Percentiles rank a stretch among this genome's conserved stretches.
Evolutionary conservation across 1,140 invertebrate species (phyloP).

Genomic region (Tetragonula clypearis): DNA sequence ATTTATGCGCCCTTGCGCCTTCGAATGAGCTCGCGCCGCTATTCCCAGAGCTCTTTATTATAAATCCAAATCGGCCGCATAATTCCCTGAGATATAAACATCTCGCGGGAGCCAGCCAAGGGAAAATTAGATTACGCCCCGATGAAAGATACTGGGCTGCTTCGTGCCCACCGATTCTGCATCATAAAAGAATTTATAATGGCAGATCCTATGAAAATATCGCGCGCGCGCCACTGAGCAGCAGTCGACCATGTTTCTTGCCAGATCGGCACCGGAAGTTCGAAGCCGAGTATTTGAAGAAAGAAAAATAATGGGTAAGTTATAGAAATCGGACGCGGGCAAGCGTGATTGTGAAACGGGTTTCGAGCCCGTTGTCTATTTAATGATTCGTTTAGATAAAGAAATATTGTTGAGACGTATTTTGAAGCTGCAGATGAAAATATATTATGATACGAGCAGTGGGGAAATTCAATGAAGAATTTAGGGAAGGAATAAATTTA

Average conservation of each 20-base stretch:
- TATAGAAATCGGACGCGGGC: not conserved
- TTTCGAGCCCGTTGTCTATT: not conserved
- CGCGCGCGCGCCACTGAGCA: too few species aligned
- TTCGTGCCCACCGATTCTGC: not conserved
- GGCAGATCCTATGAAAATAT: slow-evolving; percentile 22
- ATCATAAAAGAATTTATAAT: slow-evolving; percentile 46
- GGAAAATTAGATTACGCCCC: slow-evolving; percentile 64
- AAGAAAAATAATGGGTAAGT: not conserved
- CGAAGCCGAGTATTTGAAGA: too few species aligned
- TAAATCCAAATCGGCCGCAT: slow-evolving; percentile 78
- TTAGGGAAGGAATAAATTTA: too few species aligned
- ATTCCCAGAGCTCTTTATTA: slow-evolving; percentile 72
- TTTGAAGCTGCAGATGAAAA: not conserved
- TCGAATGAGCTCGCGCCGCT: slow-evolving; percentile 60
- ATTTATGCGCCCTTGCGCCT: slow-evolving; percentile 78
- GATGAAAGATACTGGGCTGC: slow-evolving; percentile 53
- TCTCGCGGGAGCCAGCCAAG: slow-evolving; percentile 38
- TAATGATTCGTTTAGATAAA: not conserved
- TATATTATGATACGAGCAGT: too few species aligned
- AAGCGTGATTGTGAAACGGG: not conserved
- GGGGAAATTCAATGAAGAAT: too few species aligned
- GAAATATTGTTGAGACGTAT: not conserved
- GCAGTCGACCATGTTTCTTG: not conserved
- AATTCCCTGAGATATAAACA: slow-evolving; percentile 76
- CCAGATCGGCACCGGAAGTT: not conserved